These are phyloP conservation scores for Entosphenus tridentatus DNA, from an alignment of 2,113 vertebrate genomes.

Conservation along the genomic window DNA sequence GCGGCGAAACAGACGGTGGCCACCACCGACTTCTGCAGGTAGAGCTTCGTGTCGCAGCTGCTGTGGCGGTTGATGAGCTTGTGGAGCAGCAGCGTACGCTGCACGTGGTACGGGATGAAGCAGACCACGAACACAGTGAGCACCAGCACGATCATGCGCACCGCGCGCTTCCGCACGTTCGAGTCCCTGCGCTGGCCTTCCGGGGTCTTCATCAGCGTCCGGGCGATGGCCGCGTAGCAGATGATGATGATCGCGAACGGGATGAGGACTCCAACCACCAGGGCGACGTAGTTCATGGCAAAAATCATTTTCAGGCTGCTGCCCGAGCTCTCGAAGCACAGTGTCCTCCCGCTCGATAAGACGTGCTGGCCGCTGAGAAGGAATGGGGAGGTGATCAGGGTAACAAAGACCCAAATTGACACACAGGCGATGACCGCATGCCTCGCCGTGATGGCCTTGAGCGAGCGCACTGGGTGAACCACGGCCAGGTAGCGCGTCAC, in stretches of 20 bases:
- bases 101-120: slow-evolving; percentile 74
- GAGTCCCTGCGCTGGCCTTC: slow-evolving; percentile 22
- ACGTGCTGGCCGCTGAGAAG: slow-evolving; percentile 24
- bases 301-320: slow-evolving; percentile 18
- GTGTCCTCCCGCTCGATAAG: slow-evolving; percentile 36
- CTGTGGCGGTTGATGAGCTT: slow-evolving; percentile 15
- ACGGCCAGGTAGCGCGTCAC: slow-evolving; percentile 75
- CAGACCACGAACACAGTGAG: slow-evolving; percentile 53
- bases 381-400: slow-evolving; percentile 41
- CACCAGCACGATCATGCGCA: slow-evolving; percentile 75
- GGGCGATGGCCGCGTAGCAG: slow-evolving; percentile 62
- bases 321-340: slow-evolving; percentile 40
- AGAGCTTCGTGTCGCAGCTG: slow-evolving; percentile 22
- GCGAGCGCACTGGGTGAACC: slow-evolving; percentile 58
- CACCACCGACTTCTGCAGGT: slow-evolving; percentile 64
- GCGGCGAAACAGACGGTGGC: slow-evolving; percentile 62
- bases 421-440: slow-evolving; percentile 36
- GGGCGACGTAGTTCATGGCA: slow-evolving; percentile 41
- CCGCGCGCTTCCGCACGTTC: slow-evolving; percentile 28
- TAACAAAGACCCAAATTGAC: slow-evolving; percentile 58
- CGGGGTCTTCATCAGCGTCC: slow-evolving; percentile 33
- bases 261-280: slow-evolving; percentile 44
- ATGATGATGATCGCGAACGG: slow-evolving; percentile 54
- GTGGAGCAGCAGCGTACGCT: slow-evolving; percentile 45
- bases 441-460: slow-evolving; percentile 33